These are phyloP conservation scores for Peromyscus californicus DNA, from an alignment of 2,113 vertebrate genomes.

Conservation along the genomic window DNA sequence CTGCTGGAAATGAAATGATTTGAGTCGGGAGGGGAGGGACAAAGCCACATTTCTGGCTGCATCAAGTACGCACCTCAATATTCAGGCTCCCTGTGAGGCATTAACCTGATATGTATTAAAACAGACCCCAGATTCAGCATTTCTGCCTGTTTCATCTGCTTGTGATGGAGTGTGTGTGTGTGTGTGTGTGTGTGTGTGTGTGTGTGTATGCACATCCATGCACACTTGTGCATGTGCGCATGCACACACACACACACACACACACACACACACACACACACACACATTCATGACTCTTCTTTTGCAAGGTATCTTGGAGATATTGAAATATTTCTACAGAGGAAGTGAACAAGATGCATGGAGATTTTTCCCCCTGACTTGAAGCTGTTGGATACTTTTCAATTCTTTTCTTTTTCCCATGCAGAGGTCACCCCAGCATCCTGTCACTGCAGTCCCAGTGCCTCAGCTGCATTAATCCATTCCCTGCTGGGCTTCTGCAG, in stretches of 20 bases:
- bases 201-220: too few relatives aligned
- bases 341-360: conserved; percentile 76
- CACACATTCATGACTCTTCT: conserved; percentile 52
- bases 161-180: background rate
- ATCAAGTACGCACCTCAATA: conserved; percentile 61
- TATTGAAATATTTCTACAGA: conserved; percentile 61
- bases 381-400: conserved; percentile 77
- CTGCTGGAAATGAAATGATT: conserved; percentile 74
- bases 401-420: conserved; percentile 70
- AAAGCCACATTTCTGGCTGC: background rate
- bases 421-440: conserved; percentile 77
- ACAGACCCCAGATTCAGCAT: conserved; percentile 53
- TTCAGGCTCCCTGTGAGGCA: conserved; percentile 11
- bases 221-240: accelerated
- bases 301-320: background rate
- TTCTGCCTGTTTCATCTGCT: conserved; percentile 74
- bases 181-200: background rate
- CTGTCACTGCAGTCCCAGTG: background rate
- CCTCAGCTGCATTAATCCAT: conserved; percentile 82
- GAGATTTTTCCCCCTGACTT: conserved; percentile 41
- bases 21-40: conserved; percentile 32
- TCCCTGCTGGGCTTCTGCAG: conserved; percentile 84
- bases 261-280: too few relatives aligned
- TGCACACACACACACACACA: background rate
- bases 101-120: conserved; percentile 71